Evolutionary conservation across 2,797 vertebrate genomes (phyloP).

Genomic region (Leptoclinus maculatus): DNA sequence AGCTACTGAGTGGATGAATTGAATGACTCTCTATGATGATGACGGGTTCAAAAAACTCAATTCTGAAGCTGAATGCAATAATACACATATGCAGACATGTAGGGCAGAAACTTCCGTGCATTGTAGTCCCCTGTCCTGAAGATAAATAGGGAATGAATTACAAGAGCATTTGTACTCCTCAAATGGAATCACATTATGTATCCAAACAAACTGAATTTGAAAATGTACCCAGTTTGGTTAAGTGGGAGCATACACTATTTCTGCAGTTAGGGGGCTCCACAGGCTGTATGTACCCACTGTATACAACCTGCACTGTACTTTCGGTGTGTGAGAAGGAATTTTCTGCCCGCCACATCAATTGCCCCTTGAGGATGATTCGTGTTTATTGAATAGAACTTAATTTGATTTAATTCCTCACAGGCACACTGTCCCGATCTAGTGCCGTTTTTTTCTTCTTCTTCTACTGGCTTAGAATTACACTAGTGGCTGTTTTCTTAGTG

Average conservation of each 20-base stretch:
- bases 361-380: slow-evolving; percentile 29
- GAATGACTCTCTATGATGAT: not conserved
- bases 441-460: slow-evolving; percentile 32
- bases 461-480: slow-evolving; percentile 52
- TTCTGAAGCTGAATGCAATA: not conserved
- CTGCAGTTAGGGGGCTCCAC: slow-evolving; percentile 40
- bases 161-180: not conserved
- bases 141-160: fast-evolving
- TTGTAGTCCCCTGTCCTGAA: not conserved
- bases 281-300: not conserved
- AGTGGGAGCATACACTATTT: not conserved
- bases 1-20: not conserved
- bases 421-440: slow-evolving; percentile 35
- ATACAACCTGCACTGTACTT: not conserved
- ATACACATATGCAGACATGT: not conserved
- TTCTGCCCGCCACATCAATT: slow-evolving; percentile 23
- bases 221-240: not conserved
- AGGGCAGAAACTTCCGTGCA: not conserved
- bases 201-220: not conserved
- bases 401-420: slow-evolving; percentile 46
- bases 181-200: not conserved
- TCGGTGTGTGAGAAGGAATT: slow-evolving; percentile 8
- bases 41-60: not conserved
- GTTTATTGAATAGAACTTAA: slow-evolving; percentile 48
- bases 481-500: slow-evolving; percentile 71